Evolutionary conservation across 1,140 invertebrate species (phyloP), one percentile per base, ranked within the genome.

Genomic region (Eurosta solidaginis): DNA sequence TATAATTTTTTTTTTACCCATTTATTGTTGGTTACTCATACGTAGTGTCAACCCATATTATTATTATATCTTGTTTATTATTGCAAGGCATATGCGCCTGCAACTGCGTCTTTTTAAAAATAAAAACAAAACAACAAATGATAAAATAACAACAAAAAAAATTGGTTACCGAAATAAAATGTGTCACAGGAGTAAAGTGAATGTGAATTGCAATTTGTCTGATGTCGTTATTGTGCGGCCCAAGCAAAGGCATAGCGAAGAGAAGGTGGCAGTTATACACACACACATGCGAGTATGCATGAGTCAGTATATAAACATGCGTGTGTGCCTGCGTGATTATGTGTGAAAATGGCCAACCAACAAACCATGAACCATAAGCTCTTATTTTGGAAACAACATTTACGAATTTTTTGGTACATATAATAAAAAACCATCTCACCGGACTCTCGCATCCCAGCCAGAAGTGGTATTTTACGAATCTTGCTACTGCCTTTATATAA

Each of bases 191-290:
- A 68, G 59, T 22, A 77, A 80, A 80, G 79, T 82, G 80, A 79
- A 80, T 82, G 83, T 82, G 82, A 83, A 83, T 85, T 83, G 82
- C 82, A 85, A 85, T 85, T 85, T 85, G 83, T 85, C 83, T 14
- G 73, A 76, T 80, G 80, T n/a, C n/a, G 83, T 83, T 85, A 83
- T 81, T 85, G 81, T 79, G 7, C n/a, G n/a, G n/a, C n/a, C n/a
- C n/a, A n/a, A n/a, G n/a, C n/a, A n/a, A n/a, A n/a, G n/a, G n/a
- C n/a, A n/a, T n/a, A n/a, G 50, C 50, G 10, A 25, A 22, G 49
- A 25, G 5, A 0, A 6, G 9, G 7, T 25, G 12, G 3, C 1
- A 27, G 50, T 12, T 12, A 25, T 17, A 17, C 14, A 47, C 45
- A 47, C 45, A 47, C 3, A 17, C 45, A 47, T n/a, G n/a, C n/a